phyloP scores from a whole-genome alignment of 1,140 invertebrate species.

The Rhagoletis pomonella region DNA sequence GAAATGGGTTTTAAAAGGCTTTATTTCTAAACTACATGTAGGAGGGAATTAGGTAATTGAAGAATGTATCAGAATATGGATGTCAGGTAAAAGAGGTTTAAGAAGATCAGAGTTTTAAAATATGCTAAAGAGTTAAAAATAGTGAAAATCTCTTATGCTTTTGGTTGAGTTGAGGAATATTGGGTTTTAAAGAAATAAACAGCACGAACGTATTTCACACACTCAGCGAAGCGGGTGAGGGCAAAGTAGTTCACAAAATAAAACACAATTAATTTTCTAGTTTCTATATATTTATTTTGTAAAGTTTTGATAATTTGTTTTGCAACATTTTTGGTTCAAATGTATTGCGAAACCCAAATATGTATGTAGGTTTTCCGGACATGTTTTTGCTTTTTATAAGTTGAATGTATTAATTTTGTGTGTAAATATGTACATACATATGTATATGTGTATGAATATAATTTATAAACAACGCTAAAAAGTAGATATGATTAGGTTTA shows the following conservation, averaged over 20 bases:
- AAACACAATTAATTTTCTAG: background rate
- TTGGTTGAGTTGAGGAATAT: too few species aligned
- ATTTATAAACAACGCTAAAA: background rate
- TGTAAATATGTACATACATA: background rate
- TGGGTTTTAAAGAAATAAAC: too few species aligned
- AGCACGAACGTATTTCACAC: too few species aligned
- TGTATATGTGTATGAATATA: background rate
- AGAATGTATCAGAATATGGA: too few species aligned
- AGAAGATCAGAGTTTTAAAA: too few species aligned
- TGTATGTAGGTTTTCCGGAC: background rate
- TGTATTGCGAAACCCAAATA: slow-evolving; percentile 3
- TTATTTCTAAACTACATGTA: too few species aligned
- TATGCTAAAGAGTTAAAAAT: too few species aligned
- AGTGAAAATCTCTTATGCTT: too few species aligned
- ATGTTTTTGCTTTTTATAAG: background rate
- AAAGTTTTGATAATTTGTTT: background rate
- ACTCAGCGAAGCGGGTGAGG: too few species aligned
- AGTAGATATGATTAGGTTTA: slow-evolving; percentile 7
- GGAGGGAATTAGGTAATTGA: too few species aligned
- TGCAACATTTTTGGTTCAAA: background rate
- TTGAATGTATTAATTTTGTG: background rate
- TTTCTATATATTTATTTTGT: slow-evolving; percentile 14
- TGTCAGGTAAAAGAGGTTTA: too few species aligned
- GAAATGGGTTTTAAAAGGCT: too few species aligned
- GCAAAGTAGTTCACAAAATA: background rate